Evolutionary conservation across 2,888 invertebrate genomes (phyloP).

Genomic region (Carabus problematicus): DNA sequence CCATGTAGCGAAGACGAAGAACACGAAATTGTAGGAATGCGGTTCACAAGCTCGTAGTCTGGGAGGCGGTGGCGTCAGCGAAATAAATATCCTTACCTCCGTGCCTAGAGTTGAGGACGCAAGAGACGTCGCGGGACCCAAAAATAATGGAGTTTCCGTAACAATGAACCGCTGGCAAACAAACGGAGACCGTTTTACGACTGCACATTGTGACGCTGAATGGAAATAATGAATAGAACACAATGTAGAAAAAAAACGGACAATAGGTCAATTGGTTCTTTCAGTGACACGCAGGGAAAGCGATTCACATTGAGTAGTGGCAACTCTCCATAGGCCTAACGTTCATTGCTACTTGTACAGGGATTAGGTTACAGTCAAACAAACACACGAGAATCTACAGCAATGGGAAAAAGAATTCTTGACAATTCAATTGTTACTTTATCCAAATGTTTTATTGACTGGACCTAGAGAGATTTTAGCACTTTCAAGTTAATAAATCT

Average conservation of each 20-base stretch:
- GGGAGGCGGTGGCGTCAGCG: neutral
- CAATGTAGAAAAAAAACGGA: conserved; percentile 42
- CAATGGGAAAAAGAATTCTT: no score
- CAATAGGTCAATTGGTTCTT: conserved; percentile 43
- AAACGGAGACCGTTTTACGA: conserved; percentile 38
- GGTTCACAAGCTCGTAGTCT: neutral
- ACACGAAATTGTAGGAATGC: neutral
- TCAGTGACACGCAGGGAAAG: conserved; percentile 14
- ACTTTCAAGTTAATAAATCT: no score
- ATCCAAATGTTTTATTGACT: no score
- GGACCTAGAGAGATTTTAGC: no score
- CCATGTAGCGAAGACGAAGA: neutral
- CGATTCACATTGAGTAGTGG: conserved; percentile 1
- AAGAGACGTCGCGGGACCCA: conserved; percentile 20
- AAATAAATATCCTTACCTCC: neutral
- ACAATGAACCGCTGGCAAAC: conserved; percentile 42
- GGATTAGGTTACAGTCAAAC: no score
- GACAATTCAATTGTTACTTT: no score
- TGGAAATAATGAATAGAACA: conserved; percentile 39
- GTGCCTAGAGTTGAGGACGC: conserved; percentile 2
- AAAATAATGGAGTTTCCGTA: conserved; percentile 40
- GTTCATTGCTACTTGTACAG: no score
- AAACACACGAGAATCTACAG: no score
- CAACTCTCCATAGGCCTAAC: no score
- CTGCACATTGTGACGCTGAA: conserved; percentile 26